A percentile compares a stretch with the other conserved stretches of the same genome.
phyloP scores from a whole-genome alignment of 1,140 invertebrate species.

The Lordiphosa clarofinis region DNA sequence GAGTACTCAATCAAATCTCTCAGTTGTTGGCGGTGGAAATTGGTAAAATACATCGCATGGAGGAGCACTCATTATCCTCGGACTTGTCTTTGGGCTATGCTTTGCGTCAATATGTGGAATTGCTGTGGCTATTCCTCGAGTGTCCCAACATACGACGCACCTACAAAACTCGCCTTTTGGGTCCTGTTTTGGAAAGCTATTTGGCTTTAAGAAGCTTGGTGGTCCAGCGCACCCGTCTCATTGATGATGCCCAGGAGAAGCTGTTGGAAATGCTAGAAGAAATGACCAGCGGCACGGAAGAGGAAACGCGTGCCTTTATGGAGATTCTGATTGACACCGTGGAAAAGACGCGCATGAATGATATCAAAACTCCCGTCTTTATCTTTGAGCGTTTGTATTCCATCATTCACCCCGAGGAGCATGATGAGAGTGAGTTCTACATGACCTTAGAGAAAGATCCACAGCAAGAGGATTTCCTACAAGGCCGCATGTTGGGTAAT shows the following conservation, averaged over 20 bases:
- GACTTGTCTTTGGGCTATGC: slow-evolving; percentile 96
- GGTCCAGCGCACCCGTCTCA: slow-evolving; percentile 95
- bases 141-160: slow-evolving; percentile 90
- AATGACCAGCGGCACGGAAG: slow-evolving; percentile 97
- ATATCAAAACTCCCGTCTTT: slow-evolving; percentile 97
- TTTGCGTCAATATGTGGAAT: slow-evolving; percentile 91
- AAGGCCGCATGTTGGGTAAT: slow-evolving; percentile 98
- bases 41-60: slow-evolving; percentile 89
- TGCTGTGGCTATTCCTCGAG: slow-evolving; percentile 91
- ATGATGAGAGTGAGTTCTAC: slow-evolving; percentile 97
- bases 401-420: slow-evolving; percentile 98
- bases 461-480: slow-evolving; percentile 98
- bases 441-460: slow-evolving; percentile 98
- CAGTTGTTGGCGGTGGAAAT: slow-evolving; percentile 93
- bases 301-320: slow-evolving; percentile 98
- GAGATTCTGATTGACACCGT: slow-evolving; percentile 97
- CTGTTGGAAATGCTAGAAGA: slow-evolving; percentile 96
- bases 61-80: slow-evolving; percentile 95
- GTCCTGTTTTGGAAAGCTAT: slow-evolving; percentile 94
- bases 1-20: slow-evolving; percentile 91
- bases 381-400: slow-evolving; percentile 98
- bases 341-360: slow-evolving; percentile 94
- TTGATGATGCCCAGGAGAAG: slow-evolving; percentile 98
- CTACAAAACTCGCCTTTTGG: slow-evolving; percentile 95
- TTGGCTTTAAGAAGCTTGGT: slow-evolving; percentile 93